Evolutionary conservation across 2,113 vertebrate genomes (phyloP), one percentile per base, ranked within the genome.

Genomic region (Ardeotis arabs): DNA sequence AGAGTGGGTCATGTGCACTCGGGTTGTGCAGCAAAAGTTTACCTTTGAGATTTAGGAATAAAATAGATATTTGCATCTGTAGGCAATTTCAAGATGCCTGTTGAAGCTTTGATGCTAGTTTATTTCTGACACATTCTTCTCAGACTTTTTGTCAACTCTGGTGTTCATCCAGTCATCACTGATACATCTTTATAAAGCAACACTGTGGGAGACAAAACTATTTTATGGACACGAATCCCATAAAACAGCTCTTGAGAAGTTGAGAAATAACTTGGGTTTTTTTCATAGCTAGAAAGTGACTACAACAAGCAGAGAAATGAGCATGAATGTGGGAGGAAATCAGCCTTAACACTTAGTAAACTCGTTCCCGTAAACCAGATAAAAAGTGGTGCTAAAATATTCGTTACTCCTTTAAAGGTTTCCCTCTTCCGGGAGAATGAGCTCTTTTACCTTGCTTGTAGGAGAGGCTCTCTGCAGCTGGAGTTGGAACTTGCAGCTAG

Each of bases 81-180:
- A 37, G 62, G 49, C 37, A 62, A 60, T 69, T 76, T 69, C 58
- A 56, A 90, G 72, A 45, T 76, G 49, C 31, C 31, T 91, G 19
- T 53, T 85, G 50, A 68, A 82, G 44, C 29, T 73, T 85, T 89
- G 60, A 47, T 90, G 28, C 31, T 77, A 29, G 23, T 64, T 93
- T 64, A 53, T 90, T 95, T 88, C 50, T 3, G 2, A 89, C 12
- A 52, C 15, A 6, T 83, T 91, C 70, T 91, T 95, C 83, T 90
- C 70, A 58, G 35, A 49, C 59, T 72, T 67, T 59, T 89, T 93
- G 50, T 94, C 59, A 74, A 14, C 41, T 85, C 67, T 83, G 82
- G 12, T 41, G 85, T 78, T 87, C 55, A 74, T 73, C 39, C 31
- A 59, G 37, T 82, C 68, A 33, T 89, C 74, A 37, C 29, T 73